Percentiles rank a stretch among this genome's conserved stretches.
Conservation (phyloP, 2,888 invertebrate genomes). For the Macropis europaea region DNA sequence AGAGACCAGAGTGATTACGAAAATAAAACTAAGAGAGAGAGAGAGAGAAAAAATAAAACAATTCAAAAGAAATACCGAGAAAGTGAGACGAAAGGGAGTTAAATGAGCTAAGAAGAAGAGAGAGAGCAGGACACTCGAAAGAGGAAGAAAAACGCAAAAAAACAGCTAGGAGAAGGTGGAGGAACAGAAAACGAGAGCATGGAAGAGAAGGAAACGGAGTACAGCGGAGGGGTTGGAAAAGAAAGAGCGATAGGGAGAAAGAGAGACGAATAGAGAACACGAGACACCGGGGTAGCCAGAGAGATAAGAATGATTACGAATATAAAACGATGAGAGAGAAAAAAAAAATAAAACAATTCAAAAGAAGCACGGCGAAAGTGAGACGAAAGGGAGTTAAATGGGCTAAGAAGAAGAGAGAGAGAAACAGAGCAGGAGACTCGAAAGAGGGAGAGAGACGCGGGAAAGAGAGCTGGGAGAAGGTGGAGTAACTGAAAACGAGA, state of each 20-base stretch:
- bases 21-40: no score
- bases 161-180: no score
- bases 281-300: no score
- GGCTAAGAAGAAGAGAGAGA: conserved; percentile 13
- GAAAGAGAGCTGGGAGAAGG: no score
- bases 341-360: no score
- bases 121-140: neutral
- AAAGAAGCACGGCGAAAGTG: neutral
- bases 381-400: conserved; percentile 19
- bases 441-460: neutral
- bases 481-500: neutral
- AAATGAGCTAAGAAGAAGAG: conserved; percentile 26
- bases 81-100: neutral
- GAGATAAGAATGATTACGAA: no score
- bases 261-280: neutral
- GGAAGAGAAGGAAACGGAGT: conserved; percentile 22
- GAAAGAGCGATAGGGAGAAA: neutral
- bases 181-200: neutral
- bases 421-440: neutral
- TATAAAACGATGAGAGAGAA: no score
- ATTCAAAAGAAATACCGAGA: neutral
- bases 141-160: neutral
- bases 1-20: no score
- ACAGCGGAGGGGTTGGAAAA: conserved; percentile 27
- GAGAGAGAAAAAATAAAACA: no score